Conservation (phyloP, 1,140 invertebrate genomes). For the Drosophila sucinea region DNA sequence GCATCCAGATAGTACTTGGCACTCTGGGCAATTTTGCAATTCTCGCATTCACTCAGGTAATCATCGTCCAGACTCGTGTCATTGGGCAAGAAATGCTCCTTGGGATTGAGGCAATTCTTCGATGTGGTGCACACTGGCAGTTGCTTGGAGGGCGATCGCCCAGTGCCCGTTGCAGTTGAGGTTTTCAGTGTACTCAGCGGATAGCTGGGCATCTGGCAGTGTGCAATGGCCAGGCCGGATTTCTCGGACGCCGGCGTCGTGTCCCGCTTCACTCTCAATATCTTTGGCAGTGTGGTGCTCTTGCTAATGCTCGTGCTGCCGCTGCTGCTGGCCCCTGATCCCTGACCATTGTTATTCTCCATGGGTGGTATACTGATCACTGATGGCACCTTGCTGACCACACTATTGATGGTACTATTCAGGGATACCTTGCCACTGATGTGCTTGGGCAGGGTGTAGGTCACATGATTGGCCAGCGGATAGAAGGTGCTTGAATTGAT, state of each 20-base stretch:
- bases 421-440: conserved; percentile 79
- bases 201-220: conserved; percentile 78
- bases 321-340: conserved; percentile 17
- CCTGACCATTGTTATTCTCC: conserved; percentile 49
- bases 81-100: conserved; percentile 83
- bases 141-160: conserved; percentile 62
- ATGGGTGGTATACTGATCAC: conserved; percentile 77
- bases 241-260: conserved; percentile 13
- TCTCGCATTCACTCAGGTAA: conserved; percentile 92
- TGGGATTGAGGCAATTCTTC: conserved; percentile 82
- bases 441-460: conserved; percentile 81
- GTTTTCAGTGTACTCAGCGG: conserved; percentile 43
- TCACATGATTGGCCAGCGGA: conserved; percentile 79
- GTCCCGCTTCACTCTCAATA: conserved; percentile 49
- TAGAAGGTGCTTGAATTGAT: conserved; percentile 82
- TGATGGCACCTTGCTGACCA: conserved; percentile 82
- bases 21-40: conserved; percentile 89
- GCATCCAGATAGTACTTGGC: conserved; percentile 87
- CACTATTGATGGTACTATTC: conserved; percentile 80
- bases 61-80: conserved; percentile 87
- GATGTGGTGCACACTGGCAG: conserved; percentile 82
- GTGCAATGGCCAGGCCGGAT: conserved; percentile 49
- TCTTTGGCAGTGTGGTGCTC: conserved; percentile 59
- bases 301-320: conserved; percentile 23
- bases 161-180: conserved; percentile 4